Conservation (phyloP, 1,140 invertebrate species). For the Chironomus tepperi region DNA sequence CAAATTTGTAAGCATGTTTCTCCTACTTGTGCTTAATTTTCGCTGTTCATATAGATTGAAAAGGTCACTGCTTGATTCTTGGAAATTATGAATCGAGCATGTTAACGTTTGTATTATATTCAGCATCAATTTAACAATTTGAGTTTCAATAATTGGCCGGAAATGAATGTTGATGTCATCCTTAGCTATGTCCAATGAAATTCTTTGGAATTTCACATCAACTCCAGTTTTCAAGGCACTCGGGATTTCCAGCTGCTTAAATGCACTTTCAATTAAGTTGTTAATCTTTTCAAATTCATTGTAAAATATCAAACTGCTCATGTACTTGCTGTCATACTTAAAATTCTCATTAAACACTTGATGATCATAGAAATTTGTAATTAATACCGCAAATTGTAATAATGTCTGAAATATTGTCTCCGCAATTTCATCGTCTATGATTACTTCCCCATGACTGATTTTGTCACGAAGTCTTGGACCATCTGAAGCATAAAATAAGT, state of each 20-base stretch:
- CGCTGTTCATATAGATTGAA: conserved; percentile 24
- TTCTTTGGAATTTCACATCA: neutral
- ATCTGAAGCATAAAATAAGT: conserved; percentile 28
- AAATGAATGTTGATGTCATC: conserved; percentile 26
- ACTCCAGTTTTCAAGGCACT: neutral
- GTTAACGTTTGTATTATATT: conserved; percentile 26
- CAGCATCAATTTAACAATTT: conserved; percentile 26
- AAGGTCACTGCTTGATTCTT: conserved; percentile 20
- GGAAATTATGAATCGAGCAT: conserved; percentile 25
- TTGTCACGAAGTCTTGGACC: conserved; percentile 29
- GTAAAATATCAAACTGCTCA: conserved; percentile 25
- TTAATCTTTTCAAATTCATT: conserved; percentile 5
- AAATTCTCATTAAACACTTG: neutral
- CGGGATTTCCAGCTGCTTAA: neutral
- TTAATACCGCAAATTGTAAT: neutral
- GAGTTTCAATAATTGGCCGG: conserved; percentile 27
- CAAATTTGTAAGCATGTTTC: conserved; percentile 27
- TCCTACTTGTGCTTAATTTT: conserved; percentile 27
- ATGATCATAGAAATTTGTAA: neutral
- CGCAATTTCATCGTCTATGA: neutral
- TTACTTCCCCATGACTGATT: conserved; percentile 30
- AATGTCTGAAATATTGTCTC: neutral
- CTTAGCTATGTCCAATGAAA: neutral
- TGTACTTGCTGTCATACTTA: conserved; percentile 28
- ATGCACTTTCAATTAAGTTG: neutral